Conservation (phyloP, 2,888 invertebrate genomes). For the Psylliodes chrysocephalus region DNA sequence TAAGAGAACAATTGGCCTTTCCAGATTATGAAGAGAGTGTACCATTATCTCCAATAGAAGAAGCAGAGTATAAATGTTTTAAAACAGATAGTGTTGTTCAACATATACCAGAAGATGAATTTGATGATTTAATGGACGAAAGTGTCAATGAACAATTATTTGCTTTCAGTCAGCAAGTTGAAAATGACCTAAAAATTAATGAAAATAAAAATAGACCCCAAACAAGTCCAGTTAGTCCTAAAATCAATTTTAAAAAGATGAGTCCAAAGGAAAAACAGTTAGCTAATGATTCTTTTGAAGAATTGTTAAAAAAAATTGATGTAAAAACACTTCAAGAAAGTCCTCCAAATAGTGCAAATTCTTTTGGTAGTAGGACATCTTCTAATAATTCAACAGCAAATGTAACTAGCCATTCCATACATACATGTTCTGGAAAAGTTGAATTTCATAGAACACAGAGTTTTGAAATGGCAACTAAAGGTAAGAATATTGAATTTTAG, state of each 20-base stretch:
- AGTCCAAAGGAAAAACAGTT: slow-evolving; percentile 19
- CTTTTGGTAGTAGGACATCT: neutral
- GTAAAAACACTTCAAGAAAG: slow-evolving; percentile 9
- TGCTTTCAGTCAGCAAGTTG: slow-evolving; percentile 58
- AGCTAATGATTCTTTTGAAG: slow-evolving; percentile 33
- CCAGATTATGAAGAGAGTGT: slow-evolving; percentile 54
- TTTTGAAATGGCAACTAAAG: slow-evolving; percentile 48
- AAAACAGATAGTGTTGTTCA: slow-evolving; percentile 2
- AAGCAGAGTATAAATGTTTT: slow-evolving; percentile 49
- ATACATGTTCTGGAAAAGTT: slow-evolving; percentile 42
- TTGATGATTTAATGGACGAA: slow-evolving; percentile 58
- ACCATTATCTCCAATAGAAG: slow-evolving; percentile 52
- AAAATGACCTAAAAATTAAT: slow-evolving; percentile 44
- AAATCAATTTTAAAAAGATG: slow-evolving; percentile 19
- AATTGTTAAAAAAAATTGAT: slow-evolving; percentile 28
- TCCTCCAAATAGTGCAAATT: neutral
- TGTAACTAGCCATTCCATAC: neutral
- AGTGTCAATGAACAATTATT: slow-evolving; percentile 59
- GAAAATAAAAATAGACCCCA: neutral
- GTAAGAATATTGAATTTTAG: neutral
- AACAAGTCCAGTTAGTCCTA: neutral
- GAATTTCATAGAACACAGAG: slow-evolving; percentile 55
- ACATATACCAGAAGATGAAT: slow-evolving; percentile 24
- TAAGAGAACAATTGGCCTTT: slow-evolving; percentile 54
- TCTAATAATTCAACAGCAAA: neutral